Base-by-base conservation (phyloP, 2,797 vertebrate genomes). In the Pelochelys cantorii region DNA sequence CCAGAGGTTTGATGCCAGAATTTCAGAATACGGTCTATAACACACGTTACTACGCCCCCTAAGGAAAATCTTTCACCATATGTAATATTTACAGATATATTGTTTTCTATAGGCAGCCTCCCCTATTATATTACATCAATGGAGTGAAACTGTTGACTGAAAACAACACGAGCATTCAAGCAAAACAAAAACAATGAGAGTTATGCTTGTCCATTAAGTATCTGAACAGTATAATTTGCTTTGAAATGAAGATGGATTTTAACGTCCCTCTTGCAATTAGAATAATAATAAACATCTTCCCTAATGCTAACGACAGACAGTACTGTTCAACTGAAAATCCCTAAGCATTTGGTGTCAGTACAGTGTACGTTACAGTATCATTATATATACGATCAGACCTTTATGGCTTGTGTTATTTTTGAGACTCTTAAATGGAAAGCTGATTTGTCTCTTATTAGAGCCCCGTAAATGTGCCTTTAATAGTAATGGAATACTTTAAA, bases 371-470 rank as follows among this genome's bases (percentile, higher is more conserved):
- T 95, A 95, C 88, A 89, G 82, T 85, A 82, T 90, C 91, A 94
- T 96, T 96, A 96, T 96, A 95, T 89, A 94, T 86, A 91, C 89
- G 93, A 93, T 90, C 89, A 93, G 57, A 84, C 74, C 62, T 96
- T 95, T 95, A 96, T 95, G 91, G 85, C 82, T 91, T 83, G 34
- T 79, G 68, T 96, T 94, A 77, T 94, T 95, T 97, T 97, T 94
- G 88, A 96, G 86, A 52, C 55, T 93, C 84, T 94, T 88, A 96
- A 96, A 93, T 86, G 81, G 95, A 97, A 92, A 95, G 88, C 93
- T 94, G 93, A 96, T 97, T 97, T 95, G 94, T 96, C 42, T 93
- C 92, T 97, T 96, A 96, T 97, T 97, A 96, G 93, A 79, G 86
- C 53, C 94, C 90, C 95, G 81, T 95, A 94, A 97, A 96, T 91